A percentile compares a stretch with the other conserved stretches of the same genome.
Conservation (phyloP, 2,888 invertebrate species). For the Brachyopa scutellaris region DNA sequence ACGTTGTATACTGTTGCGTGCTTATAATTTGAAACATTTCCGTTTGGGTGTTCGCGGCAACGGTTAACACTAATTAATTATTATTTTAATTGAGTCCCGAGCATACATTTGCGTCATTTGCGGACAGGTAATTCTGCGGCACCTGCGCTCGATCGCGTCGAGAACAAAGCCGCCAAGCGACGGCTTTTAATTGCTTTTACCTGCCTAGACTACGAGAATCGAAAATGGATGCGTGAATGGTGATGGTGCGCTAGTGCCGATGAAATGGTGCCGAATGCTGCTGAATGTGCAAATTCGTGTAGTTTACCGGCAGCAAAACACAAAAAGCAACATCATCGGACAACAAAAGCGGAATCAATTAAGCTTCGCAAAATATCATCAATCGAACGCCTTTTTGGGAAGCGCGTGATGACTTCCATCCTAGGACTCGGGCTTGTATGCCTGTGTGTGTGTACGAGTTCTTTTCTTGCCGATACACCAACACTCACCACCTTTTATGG, state of each 20-base stretch:
- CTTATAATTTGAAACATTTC: conserved; percentile 72
- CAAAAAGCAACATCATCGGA: conserved; percentile 62
- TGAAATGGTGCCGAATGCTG: conserved; percentile 59
- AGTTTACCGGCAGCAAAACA: conserved; percentile 57
- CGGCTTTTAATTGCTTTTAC: conserved; percentile 69
- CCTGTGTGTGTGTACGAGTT: conserved; percentile 24
- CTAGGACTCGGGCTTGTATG: too few relatives aligned
- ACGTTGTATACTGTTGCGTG: conserved; percentile 61
- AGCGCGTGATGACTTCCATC: conserved; percentile 36
- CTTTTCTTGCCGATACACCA: conserved; percentile 1
- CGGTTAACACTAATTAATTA: conserved; percentile 73
- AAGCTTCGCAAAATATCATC: conserved; percentile 33
- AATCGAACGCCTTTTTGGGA: conserved; percentile 54
- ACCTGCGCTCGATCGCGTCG: conserved; percentile 60
- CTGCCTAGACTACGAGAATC: conserved; percentile 66
- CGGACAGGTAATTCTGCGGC: conserved; percentile 67
- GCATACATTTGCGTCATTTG: conserved; percentile 71
- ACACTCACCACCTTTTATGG: conserved; percentile 58
- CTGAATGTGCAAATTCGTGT: conserved; percentile 59
- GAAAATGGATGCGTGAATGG: not conserved
- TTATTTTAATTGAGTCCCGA: conserved; percentile 71
- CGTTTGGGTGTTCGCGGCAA: conserved; percentile 70
- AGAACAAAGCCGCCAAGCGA: conserved; percentile 67
- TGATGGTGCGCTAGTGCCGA: conserved; percentile 14
- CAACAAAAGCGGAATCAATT: conserved; percentile 65